Evolutionary conservation across 2,888 invertebrate species (phyloP), one percentile per base, ranked within the genome.

Genomic region (Iselma pallidipennis): DNA sequence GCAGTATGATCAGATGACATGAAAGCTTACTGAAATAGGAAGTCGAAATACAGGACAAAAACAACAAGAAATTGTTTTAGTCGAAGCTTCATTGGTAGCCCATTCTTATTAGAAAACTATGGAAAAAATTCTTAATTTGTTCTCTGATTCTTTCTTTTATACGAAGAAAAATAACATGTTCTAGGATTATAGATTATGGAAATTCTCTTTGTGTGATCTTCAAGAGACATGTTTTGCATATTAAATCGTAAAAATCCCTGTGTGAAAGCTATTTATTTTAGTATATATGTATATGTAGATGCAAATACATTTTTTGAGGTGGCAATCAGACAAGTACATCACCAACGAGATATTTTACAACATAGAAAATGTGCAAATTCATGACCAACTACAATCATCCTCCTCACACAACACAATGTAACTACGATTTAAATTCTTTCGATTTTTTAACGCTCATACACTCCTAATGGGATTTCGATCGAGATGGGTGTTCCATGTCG

Each of bases 401-500:
- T 58, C 42, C 65, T 16, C 33, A 37, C 16, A 37, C 5, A 37
- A 14, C 16, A 67, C 73, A 69, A 68, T 65, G 69, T 69, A 62
- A 68, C 67, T 65, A 63, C 72, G 71, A 74, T 75, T 76, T 73
- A 74, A 76, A 74, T 76, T 76, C 76, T 71, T 71, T 60, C 63
- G 72, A 69, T 76, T 76, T 75, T 75, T 12, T 74, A 75, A 74
- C 72, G 75, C 75, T 74, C 71, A 58, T 64, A 61, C n/a, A n/a
- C 68, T 61, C 57, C 71, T 74, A 75, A 76, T 76, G 73, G 75
- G 75, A 76, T 76, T 75, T 74, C 75, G 73, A 76, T 74, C 76
- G 71, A 76, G 76, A 76, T 77, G 76, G 76, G 77, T 76, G 77
- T 77, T 75, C 76, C 74, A 67, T 76, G 76, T 76, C 29, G 4